Base-by-base conservation (phyloP, 2,113 vertebrate species). In the Propithecus coquereli region DNA sequence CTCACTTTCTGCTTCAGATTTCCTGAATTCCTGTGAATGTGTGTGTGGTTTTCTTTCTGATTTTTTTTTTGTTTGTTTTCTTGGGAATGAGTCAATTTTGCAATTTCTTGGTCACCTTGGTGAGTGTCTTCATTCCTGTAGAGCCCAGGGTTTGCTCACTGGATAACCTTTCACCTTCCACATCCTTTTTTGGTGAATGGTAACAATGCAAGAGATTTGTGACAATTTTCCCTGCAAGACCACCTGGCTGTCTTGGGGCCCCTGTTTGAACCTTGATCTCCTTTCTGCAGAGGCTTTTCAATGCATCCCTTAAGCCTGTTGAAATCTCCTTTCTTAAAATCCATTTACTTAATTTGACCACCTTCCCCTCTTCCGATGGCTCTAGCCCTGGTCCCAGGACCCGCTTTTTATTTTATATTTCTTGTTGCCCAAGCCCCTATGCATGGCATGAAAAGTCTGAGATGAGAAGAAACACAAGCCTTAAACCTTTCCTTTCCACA, bases 291-390 rank as follows among this genome's bases (percentile, higher is more conserved):
- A 94, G 23, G 40, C 13, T 87, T 95, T 94, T 88, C 86, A 79
- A 47, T 34, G 61, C 85, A 86, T 68, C 68, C 88, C 37, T 76
- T 91, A 96, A 94, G 74, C 61, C 82, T 82, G 32, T 37, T 52
- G 43, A 92, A 96, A 91, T 94, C 59, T 80, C 40, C 66, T 93
- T 52, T 86, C 80, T 95, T 90, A 61, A 95, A 91, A 88, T 54
- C 52, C 71, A 92, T 82, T 92, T 94, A 81, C 70, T 96, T 96
- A 77, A 92, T 90, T 94, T 90, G 57, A 83, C 20, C 32, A 52
- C 14, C 45, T 50, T 84, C 12, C 50, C 5, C 22, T 82, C 37
- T 47, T 6, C 34, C 34, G 43, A 73, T 18, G 20, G 14, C 13
- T 54, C 65, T 66, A n/a, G 47, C 77, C 43, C 11, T 77, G 5